Conservation (phyloP, 1,140 invertebrate genomes). For the Drosophila trapezifrons region DNA sequence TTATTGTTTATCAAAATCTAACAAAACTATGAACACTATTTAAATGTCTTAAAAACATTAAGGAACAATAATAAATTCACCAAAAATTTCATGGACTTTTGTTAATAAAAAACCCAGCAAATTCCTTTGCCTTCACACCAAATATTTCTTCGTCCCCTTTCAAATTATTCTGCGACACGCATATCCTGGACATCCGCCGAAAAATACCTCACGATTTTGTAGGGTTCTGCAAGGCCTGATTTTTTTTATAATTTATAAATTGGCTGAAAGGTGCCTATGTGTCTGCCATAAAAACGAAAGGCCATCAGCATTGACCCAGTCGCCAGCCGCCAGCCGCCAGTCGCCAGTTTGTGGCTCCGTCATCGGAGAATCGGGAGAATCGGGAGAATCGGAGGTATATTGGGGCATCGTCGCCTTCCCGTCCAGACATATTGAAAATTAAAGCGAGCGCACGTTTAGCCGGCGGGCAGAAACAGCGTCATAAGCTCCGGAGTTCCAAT, state of each 20-base stretch:
- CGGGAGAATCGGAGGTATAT: slow-evolving; percentile 9
- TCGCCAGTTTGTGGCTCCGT: slow-evolving; percentile 51
- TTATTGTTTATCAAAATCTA: not conserved
- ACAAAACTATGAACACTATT: not conserved
- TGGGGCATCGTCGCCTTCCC: slow-evolving; percentile 36
- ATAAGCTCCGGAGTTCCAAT: slow-evolving; percentile 53
- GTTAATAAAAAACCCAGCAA: slow-evolving; percentile 7
- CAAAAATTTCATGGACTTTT: not conserved
- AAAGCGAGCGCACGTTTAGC: slow-evolving; percentile 79
- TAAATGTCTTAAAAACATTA: no score
- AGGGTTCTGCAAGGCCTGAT: slow-evolving; percentile 5
- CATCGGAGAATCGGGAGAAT: slow-evolving; percentile 29
- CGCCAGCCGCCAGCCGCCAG: slow-evolving; percentile 46
- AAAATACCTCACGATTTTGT: slow-evolving; percentile 35
- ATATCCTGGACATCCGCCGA: slow-evolving; percentile 33
- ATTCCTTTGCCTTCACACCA: slow-evolving; percentile 15
- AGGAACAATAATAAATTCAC: not conserved
- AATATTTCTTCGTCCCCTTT: slow-evolving; percentile 9
- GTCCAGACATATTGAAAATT: slow-evolving; percentile 80
- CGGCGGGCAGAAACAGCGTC: slow-evolving; percentile 58
- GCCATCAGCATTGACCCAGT: slow-evolving; percentile 80
- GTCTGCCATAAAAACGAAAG: slow-evolving; percentile 81
- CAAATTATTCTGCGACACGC: slow-evolving; percentile 49
- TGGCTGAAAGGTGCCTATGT: slow-evolving; percentile 78
- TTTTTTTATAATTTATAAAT: slow-evolving; percentile 57